These are phyloP conservation scores for Phoxinus phoxinus DNA, from an alignment of 2,113 vertebrate species.

Conservation along the genomic window DNA sequence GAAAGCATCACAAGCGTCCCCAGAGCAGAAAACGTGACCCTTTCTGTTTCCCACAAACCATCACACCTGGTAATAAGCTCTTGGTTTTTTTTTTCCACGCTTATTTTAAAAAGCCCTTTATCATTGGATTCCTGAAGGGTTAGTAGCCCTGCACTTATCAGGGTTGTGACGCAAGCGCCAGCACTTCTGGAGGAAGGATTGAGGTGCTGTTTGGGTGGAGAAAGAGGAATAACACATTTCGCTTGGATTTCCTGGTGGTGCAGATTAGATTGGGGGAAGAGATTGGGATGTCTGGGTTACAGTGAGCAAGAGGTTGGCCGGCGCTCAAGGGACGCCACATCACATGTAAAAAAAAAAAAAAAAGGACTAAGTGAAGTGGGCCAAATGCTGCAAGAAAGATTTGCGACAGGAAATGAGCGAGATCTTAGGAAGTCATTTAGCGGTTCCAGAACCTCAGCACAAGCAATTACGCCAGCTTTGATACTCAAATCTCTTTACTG, in stretches of 20 bases:
- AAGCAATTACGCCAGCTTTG: background rate
- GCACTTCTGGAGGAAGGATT: conserved; percentile 52
- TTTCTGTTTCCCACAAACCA: conserved; percentile 36
- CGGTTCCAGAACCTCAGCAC: conserved; percentile 33
- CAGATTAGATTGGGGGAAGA: conserved; percentile 62
- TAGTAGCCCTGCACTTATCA: conserved; percentile 66
- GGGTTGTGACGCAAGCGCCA: conserved; percentile 61
- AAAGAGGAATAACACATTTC: conserved; percentile 60
- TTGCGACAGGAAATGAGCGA: conserved; percentile 44
- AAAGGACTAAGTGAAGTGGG: conserved; percentile 22
- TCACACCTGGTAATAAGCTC: conserved; percentile 58
- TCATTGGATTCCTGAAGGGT: conserved; percentile 67
- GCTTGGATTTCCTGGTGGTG: conserved; percentile 62
- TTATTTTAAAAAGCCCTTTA: conserved; percentile 62
- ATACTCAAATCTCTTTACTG: background rate
- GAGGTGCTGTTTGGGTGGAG: conserved; percentile 59
- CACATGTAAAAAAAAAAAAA: conserved; percentile 17
- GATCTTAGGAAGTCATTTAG: conserved; percentile 48
- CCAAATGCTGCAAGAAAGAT: conserved; percentile 48
- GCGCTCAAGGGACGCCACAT: conserved; percentile 26
- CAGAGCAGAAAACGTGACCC: background rate
- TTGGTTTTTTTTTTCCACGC: background rate
- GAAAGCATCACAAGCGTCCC: background rate
- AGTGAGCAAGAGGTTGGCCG: conserved; percentile 16
- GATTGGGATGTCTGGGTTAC: conserved; percentile 46